Base-by-base conservation (phyloP, 2,113 vertebrate species). In the Aphyosemion australe region DNA sequence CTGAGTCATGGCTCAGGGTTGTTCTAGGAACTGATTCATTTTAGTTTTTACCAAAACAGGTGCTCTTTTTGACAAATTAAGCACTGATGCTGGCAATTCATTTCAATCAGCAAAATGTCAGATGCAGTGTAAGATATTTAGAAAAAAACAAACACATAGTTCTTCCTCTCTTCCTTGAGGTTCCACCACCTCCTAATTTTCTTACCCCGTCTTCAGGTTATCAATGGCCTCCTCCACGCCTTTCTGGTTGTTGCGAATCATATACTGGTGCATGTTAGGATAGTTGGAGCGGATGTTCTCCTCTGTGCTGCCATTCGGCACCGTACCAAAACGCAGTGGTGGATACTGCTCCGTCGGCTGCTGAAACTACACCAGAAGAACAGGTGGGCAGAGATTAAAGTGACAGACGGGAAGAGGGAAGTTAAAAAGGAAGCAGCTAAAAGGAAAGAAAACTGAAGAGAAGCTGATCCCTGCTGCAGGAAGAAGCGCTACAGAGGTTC, bases 271-370 rank as follows among this genome's bases (percentile, higher is more conserved):
- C 95, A 97, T 97, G 86, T 93, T 94, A 43, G 95, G 94, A 57
- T 97, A 97, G 90, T 97, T 97, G 89, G 94, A 95, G 73, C 94
- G 95, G 60, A 97, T 97, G 79, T 97, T 97, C 85, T 96, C 95
- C 86, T 97, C 95, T 0, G 95, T 97, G 89, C 95, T 96, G 50
- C 95, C 95, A 7, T 96, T 97, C 15, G 95, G 95, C 71, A 97
- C 95, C 0, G 95, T 97, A 50, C 95, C 95, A 46, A 97, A 96
- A n/a, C 94, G 94, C 60, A 97, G 88, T 0, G 95, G 95, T 0
- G 95, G 95, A 78, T 96, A 96, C 88, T 97, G 95, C 76, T 96
- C 94, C 10, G 95, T 92, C 2, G 95, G 95, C 20, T 95, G 91
- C 93, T 97, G 95, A 69, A 97, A 97, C 95, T 97, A 84, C 8